phyloP scores from a whole-genome alignment of 2,888 invertebrate species.

The Pristionchus fissidentatus region DNA sequence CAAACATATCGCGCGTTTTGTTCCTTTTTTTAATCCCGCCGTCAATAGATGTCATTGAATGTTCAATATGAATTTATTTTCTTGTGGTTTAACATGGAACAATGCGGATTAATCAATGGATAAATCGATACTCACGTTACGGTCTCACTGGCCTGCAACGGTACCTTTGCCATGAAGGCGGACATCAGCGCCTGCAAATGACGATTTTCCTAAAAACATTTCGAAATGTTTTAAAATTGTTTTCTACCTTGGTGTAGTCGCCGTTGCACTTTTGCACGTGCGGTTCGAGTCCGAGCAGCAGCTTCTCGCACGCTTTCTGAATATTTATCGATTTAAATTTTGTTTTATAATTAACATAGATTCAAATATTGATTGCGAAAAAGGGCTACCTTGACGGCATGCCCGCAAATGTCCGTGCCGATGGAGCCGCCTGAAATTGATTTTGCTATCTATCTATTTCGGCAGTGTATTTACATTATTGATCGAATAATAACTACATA shows the following conservation, averaged over 20 bases:
- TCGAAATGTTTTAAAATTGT: background rate
- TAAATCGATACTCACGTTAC: constrained; percentile 55
- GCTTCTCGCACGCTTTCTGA: constrained; percentile 82
- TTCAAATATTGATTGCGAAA: background rate
- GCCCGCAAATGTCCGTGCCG: constrained; percentile 90
- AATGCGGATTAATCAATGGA: background rate
- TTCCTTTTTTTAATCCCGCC: no score
- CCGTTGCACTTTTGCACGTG: constrained; percentile 75
- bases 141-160: constrained; percentile 61
- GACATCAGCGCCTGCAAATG: constrained; percentile 49
- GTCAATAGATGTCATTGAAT: no score
- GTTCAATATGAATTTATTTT: no score
- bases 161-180: constrained; percentile 54
- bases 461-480: background rate
- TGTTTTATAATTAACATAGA: background rate
- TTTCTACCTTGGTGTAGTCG: constrained; percentile 53
- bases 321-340: background rate
- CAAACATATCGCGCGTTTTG: no score
- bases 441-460: no score
- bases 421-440: constrained; percentile 83
- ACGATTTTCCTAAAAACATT: background rate
- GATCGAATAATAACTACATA: no score
- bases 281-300: constrained; percentile 84
- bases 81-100: constrained; percentile 49
- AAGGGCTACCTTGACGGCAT: constrained; percentile 82